Conservation (phyloP, 2,113 vertebrate genomes). For the Cottus gobio region DNA sequence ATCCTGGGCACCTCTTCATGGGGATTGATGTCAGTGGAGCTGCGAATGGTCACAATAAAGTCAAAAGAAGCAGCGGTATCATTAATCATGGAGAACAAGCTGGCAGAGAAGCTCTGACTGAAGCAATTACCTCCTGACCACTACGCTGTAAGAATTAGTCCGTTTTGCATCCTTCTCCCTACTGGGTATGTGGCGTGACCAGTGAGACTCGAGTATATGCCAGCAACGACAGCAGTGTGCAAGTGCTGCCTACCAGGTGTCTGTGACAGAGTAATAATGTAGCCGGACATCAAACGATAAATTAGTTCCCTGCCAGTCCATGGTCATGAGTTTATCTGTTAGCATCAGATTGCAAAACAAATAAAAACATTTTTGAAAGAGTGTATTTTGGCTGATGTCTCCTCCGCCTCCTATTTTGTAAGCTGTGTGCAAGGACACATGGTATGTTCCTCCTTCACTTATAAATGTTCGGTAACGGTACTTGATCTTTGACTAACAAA, state of each 20-base stretch:
- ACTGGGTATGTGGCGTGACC: neutral
- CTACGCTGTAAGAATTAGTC: neutral
- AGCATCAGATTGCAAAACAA: neutral
- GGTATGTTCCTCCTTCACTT: neutral
- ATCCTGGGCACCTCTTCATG: conserved; percentile 7
- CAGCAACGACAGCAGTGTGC: conserved; percentile 8
- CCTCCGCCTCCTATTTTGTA: neutral
- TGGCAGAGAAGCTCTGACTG: conserved; percentile 6
- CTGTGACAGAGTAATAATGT: neutral
- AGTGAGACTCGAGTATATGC: neutral
- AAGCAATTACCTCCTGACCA: conserved; percentile 6
- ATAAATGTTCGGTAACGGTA: neutral
- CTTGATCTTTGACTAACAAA: neutral
- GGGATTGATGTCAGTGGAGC: conserved; percentile 14
- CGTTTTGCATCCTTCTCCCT: neutral
- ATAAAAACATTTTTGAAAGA: neutral
- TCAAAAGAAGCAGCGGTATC: conserved; percentile 23
- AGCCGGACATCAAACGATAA: conserved; percentile 7
- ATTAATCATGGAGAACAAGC: conserved; percentile 40
- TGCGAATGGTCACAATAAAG: conserved; percentile 9
- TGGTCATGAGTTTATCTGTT: neutral
- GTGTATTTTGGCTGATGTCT: neutral
- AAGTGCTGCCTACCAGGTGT: conserved; percentile 29
- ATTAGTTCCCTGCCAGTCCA: conserved; percentile 16
- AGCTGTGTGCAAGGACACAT: neutral